Evolutionary conservation across 2,113 vertebrate species (phyloP).

Genomic region (Spermophilus dauricus): DNA sequence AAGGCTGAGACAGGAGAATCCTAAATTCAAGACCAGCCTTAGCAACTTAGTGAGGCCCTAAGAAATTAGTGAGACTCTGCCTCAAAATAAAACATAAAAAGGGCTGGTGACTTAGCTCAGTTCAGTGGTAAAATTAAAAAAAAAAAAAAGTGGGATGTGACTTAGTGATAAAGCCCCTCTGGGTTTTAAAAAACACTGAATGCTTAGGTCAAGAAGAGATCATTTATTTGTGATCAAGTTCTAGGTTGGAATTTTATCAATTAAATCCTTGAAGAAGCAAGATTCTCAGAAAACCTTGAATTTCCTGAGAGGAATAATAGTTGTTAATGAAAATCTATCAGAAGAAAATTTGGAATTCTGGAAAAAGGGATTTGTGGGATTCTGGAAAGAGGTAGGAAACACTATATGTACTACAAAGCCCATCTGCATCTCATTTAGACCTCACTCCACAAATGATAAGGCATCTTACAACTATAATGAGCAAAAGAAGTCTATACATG

Average conservation of each 20-base stretch:
- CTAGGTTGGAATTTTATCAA: not conserved
- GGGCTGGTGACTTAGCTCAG: too few species aligned
- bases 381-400: not conserved
- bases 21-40: too few species aligned
- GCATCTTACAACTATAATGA: not conserved
- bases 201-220: conserved; percentile 32
- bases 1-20: too few species aligned
- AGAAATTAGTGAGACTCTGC: too few species aligned
- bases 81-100: too few species aligned
- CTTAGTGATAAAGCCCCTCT: too few species aligned
- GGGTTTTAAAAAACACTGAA: not conserved
- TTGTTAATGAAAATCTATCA: not conserved
- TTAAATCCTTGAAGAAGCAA: conserved; percentile 23
- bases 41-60: too few species aligned
- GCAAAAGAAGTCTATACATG: not conserved
- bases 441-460: not conserved
- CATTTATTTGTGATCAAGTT: not conserved
- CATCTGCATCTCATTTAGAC: not conserved
- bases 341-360: not conserved
- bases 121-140: too few species aligned
- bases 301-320: not conserved
- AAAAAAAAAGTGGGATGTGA: too few species aligned
- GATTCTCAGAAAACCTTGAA: conserved; percentile 10
- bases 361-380: not conserved
- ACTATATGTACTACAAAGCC: not conserved